Conservation (phyloP, 2,797 vertebrate genomes). For the Etheostoma nigrum region DNA sequence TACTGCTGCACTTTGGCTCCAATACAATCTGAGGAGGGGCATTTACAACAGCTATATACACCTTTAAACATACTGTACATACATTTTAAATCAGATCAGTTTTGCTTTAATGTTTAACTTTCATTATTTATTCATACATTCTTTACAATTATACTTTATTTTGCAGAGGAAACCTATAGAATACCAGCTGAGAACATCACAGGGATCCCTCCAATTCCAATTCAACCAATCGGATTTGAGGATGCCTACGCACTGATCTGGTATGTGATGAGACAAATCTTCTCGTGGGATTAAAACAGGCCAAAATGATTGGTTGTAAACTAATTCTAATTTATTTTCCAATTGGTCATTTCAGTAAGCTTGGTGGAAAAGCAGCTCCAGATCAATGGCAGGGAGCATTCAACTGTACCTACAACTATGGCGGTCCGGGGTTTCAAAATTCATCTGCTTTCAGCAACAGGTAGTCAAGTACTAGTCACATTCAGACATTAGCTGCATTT, state of each 20-base stretch:
- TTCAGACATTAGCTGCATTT: not conserved
- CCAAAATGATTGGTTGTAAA: not conserved
- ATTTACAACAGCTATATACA: not conserved
- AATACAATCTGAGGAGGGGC: not conserved
- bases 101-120: not conserved
- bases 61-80: not conserved
- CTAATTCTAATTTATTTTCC: not conserved
- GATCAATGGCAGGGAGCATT: constrained; percentile 85
- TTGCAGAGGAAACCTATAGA: constrained; percentile 87
- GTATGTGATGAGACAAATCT: constrained; percentile 74
- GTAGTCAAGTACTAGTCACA: constrained; percentile 46
- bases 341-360: constrained; percentile 76
- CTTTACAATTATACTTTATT: not conserved
- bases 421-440: constrained; percentile 86
- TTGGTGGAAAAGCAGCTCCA: constrained; percentile 77
- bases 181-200: constrained; percentile 75
- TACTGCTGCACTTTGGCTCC: constrained; percentile 16
- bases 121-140: not conserved
- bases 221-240: constrained; percentile 91
- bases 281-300: not conserved
- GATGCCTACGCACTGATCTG: constrained; percentile 89
- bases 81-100: not conserved
- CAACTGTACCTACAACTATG: constrained; percentile 87
- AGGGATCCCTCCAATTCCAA: constrained; percentile 89
- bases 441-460: constrained; percentile 72